phyloP scores from a whole-genome alignment of 2,113 vertebrate genomes.

The Eretmochelys imbricata region DNA sequence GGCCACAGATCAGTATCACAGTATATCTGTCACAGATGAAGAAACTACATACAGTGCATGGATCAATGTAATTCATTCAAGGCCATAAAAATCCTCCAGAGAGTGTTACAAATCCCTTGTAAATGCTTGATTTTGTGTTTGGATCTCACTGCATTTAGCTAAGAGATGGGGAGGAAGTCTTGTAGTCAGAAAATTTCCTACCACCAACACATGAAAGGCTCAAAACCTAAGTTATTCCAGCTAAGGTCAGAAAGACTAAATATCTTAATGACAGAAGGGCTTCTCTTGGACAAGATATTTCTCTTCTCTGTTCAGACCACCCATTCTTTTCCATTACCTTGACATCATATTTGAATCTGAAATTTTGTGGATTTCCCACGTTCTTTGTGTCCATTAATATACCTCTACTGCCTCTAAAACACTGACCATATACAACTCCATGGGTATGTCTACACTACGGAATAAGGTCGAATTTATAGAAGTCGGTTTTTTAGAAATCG shows the following conservation, averaged over 20 bases:
- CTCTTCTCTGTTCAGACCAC: background rate
- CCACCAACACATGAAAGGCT: background rate
- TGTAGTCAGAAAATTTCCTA: background rate
- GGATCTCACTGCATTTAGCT: background rate
- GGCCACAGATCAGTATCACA: background rate
- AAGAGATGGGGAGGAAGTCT: background rate
- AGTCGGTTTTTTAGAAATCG: too few species aligned
- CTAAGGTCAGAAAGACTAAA: background rate
- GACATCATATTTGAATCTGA: background rate
- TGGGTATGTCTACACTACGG: too few species aligned
- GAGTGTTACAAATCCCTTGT: background rate
- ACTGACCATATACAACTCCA: background rate
- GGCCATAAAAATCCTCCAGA: conserved; percentile 1
- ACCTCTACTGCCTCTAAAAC: background rate
- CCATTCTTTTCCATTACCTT: background rate
- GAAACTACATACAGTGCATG: background rate
- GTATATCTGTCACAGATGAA: background rate
- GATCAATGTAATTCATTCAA: background rate
- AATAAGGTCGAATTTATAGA: too few species aligned
- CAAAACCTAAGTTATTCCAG: background rate
- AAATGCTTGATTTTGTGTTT: background rate
- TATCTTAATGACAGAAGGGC: background rate
- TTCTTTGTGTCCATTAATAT: background rate
- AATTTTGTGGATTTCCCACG: background rate
- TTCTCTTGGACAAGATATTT: background rate